Base-by-base conservation (phyloP, 2,888 invertebrate genomes). In the Netelia inedita region DNA sequence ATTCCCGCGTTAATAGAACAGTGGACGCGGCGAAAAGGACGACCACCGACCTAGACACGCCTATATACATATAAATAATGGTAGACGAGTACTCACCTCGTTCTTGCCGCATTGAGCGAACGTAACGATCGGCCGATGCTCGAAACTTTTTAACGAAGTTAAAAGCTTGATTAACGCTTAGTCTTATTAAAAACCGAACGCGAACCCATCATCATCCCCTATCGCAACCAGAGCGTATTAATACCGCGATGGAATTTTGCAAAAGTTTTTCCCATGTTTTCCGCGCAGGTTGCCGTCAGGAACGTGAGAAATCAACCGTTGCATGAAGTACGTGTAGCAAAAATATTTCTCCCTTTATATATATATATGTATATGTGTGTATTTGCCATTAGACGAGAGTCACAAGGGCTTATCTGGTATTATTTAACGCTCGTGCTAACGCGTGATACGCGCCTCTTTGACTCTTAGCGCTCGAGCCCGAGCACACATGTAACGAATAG, bases 131-230 rank as follows among this genome's bases (percentile, higher is more conserved):
- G 53, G 53, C 41, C 23, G 71, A 71, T 65, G 53, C 82, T 79
- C 71, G 75, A 85, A 79, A 82, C 85, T 85, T 85, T 82, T 82
- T 46, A 85, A 85, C 79, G 82, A 85, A 82, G 82, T 65, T 46
- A 46, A 78, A 74, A 85, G 69, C 81, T 82, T 78, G 78, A 85
- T 85, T 82, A 84, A 84, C 68, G 84, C 74, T 71, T 50, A 35
- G 55, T 61, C 8, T 50, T 3, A 46, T 57, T 2, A n/a, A 21
- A 43, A 76, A 65, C 65, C 23, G 66, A 55, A 43, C 50, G 50
- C 55, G 63, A 35, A 43, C 50, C 21, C 21, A 46, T 76, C 53
- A 10, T 41, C 35, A 21, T 69, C 50, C n/a, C 19, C 28, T 61
- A 50, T 19, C 41, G 28, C 66, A 46, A 76, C 61, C 59, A 53